Base-by-base conservation (phyloP, 1,140 invertebrate genomes). In the Rhopalosiphum maidis region DNA sequence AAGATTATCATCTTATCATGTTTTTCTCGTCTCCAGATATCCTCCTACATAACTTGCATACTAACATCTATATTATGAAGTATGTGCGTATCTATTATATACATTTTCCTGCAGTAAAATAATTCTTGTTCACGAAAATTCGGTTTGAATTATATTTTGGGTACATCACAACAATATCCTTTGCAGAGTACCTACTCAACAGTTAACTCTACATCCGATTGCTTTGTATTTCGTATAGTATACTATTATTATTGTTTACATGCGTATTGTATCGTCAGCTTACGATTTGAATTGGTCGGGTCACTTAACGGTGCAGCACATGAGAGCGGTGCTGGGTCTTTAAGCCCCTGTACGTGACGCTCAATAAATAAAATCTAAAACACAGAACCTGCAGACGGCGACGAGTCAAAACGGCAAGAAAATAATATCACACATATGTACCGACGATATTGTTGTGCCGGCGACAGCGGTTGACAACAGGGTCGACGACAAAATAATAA, bases 191-290 rank as follows among this genome's bases (percentile, higher is more conserved):
- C 60, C 30, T 77, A 77, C 60, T n/a, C 60, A n/a, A 77, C 60
- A 21, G 60, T 77, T 77, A 15, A 77, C 60, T 77, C n/a, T 77
- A 77, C 60, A 77, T 77, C 60, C 60, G 60, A 77, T 77, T 77
- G 60, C 60, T 77, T 77, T 77, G 60, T 77, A n/a, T 77, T 77
- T 18, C 5, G 11, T n/a, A n/a, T 77, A 77, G 18, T 77, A 21
- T 35, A 77, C n/a, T 77, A 77, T 77, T 68, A 77, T 77, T 77
- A 77, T 77, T 77, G 60, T 77, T 77, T n/a, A n/a, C 30, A 77
- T 15, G 15, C n/a, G 60, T n/a, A 77, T 77, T 77, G 60, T 77
- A 77, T n/a, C 30, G 60, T 77, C 60, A 18, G 60, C 4, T n/a
- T 77, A 77, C 60, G 15, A n/a, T 77, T 77, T 18, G n/a, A n/a